Conservation (phyloP, 2,797 vertebrate species). For the Adelosebastes latens region DNA sequence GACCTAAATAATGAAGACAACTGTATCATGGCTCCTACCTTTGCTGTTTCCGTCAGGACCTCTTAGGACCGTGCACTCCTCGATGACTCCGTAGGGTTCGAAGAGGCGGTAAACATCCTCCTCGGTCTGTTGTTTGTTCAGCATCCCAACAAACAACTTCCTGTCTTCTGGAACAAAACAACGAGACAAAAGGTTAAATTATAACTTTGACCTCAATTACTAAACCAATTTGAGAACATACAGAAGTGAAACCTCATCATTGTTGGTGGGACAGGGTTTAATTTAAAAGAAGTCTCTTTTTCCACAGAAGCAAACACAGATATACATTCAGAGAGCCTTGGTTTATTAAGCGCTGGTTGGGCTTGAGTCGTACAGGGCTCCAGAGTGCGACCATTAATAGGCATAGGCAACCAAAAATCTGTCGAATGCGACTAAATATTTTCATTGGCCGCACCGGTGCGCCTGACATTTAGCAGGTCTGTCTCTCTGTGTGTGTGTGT, state of each 20-base stretch:
- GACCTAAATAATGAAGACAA: constrained; percentile 71
- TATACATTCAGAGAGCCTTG: background rate
- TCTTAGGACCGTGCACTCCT: constrained; percentile 97
- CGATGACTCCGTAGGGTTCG: constrained; percentile 97
- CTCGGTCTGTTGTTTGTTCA: constrained; percentile 99
- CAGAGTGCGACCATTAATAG: too few relatives aligned
- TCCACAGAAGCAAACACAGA: constrained; percentile 20
- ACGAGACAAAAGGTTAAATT: constrained; percentile 71
- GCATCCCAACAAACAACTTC: constrained; percentile 99
- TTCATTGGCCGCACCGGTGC: too few relatives aligned
- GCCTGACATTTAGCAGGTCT: too few relatives aligned
- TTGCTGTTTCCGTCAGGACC: constrained; percentile 99
- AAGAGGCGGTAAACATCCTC: constrained; percentile 98
- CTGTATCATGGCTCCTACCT: constrained; percentile 82
- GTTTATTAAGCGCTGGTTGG: constrained; percentile 55
- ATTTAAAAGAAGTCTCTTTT: constrained; percentile 2
- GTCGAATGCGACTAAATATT: too few relatives aligned
- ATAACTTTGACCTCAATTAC: constrained; percentile 59
- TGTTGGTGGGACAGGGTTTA: background rate
- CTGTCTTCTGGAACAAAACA: constrained; percentile 95
- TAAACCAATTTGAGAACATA: constrained; percentile 24
- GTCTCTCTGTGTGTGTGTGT: too few relatives aligned
- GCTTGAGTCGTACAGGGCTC: constrained; percentile 31
- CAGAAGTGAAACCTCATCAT: background rate
- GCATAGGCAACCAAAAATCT: too few relatives aligned